Evolutionary conservation across 2,888 invertebrate species (phyloP).

Genomic region (Thymelicus lineola): DNA sequence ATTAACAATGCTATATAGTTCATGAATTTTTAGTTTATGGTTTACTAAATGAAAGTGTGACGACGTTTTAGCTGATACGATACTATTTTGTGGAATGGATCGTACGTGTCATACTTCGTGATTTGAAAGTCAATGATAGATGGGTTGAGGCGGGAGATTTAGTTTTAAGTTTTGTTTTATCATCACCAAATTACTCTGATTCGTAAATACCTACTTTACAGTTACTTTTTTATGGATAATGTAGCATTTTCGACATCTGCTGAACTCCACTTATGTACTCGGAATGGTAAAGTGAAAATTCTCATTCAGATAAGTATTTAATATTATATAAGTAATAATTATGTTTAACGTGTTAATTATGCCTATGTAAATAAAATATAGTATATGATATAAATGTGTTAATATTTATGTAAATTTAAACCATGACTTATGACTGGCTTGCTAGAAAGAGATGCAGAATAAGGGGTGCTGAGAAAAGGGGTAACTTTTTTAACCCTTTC

Average conservation of each 20-base stretch:
- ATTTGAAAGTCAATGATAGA: too few relatives aligned
- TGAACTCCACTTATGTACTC: not conserved
- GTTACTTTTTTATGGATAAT: not conserved
- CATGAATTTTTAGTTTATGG: too few relatives aligned
- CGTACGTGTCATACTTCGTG: not conserved
- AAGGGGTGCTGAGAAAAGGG: constrained; percentile 72
- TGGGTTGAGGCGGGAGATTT: not conserved
- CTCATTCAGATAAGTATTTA: too few relatives aligned
- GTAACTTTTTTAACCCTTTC: constrained; percentile 78
- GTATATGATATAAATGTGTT: not conserved
- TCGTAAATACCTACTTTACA: too few relatives aligned
- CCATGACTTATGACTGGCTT: not conserved
- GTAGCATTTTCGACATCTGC: not conserved
- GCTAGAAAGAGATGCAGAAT: constrained; percentile 58
- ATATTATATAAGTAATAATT: too few relatives aligned
- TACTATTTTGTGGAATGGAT: not conserved
- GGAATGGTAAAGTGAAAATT: not conserved
- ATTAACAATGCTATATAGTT: too few relatives aligned
- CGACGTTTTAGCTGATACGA: not conserved
- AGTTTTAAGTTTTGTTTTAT: not conserved
- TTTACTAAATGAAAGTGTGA: too few relatives aligned
- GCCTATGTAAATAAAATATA: not conserved
- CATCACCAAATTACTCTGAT: too few relatives aligned
- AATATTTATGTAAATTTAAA: not conserved
- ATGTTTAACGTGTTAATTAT: not conserved